Conservation (phyloP, 2,113 vertebrate species). For the Oryzias melastigma region DNA sequence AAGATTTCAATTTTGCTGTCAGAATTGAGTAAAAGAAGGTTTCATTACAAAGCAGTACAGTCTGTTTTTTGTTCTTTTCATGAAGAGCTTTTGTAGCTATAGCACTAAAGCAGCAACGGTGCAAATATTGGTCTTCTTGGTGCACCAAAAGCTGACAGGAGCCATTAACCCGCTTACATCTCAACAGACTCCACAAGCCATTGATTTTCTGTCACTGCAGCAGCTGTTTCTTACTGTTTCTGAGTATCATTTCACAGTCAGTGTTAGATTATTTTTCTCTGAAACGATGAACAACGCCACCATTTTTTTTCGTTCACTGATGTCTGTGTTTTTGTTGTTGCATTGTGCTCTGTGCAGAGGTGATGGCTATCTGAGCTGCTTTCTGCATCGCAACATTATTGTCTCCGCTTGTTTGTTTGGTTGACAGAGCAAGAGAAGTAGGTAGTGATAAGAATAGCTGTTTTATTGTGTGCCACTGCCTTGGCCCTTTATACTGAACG, state of each 20-base stretch:
- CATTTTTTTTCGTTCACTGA: no score
- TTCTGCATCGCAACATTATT: conserved; percentile 18
- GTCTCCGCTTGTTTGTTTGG: conserved; percentile 31
- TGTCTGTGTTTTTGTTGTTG: conserved; percentile 4
- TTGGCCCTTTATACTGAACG: conserved; percentile 68
- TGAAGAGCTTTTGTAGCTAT: not conserved
- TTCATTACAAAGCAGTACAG: not conserved
- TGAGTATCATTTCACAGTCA: not conserved
- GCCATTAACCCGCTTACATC: no score
- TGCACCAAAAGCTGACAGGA: no score
- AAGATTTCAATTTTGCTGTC: no score
- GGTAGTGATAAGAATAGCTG: conserved; percentile 73
- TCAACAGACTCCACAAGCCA: not conserved
- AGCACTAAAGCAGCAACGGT: not conserved
- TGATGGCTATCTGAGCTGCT: conserved; percentile 27
- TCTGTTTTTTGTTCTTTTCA: not conserved
- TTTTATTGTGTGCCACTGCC: conserved; percentile 73
- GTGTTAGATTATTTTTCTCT: not conserved
- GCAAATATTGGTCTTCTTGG: no score
- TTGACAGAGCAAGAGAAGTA: conserved; percentile 38
- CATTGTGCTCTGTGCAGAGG: conserved; percentile 1
- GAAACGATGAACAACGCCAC: no score
- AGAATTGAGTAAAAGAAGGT: not conserved
- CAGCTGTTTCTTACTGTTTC: not conserved
- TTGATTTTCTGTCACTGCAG: not conserved